phyloP scores from a whole-genome alignment of 2,113 vertebrate species.

The Gila orcuttii region DNA sequence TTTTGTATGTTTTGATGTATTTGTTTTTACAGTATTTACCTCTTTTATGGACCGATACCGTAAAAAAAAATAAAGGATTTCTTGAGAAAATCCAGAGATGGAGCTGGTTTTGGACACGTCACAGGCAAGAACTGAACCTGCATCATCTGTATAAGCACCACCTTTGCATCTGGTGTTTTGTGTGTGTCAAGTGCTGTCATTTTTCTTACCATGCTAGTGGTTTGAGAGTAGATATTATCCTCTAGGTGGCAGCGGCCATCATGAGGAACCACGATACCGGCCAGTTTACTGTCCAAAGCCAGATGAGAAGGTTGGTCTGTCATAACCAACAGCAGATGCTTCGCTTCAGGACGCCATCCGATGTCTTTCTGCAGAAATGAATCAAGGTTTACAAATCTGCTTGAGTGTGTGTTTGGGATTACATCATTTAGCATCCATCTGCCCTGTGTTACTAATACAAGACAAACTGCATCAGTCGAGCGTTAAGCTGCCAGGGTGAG shows the following conservation, averaged over 20 bases:
- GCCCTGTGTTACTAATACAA: background rate
- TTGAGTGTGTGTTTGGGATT: background rate
- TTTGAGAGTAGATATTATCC: constrained; percentile 87
- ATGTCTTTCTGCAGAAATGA: constrained; percentile 81
- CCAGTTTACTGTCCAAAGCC: constrained; percentile 93
- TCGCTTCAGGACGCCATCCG: constrained; percentile 94
- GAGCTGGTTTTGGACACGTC: background rate
- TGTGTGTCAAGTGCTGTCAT: background rate
- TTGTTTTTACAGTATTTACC: background rate
- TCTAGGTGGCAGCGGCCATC: constrained; percentile 94
- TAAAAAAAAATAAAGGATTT: background rate
- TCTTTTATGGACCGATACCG: background rate
- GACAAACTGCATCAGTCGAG: background rate
- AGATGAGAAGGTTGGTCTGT: constrained; percentile 98
- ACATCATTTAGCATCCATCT: background rate
- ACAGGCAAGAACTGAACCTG: background rate
- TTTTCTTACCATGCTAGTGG: constrained; percentile 88
- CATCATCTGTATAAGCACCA: background rate
- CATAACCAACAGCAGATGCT: constrained; percentile 92
- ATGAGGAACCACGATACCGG: constrained; percentile 91
- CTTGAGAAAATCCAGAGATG: background rate
- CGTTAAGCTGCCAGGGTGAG: background rate
- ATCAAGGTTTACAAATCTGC: background rate
- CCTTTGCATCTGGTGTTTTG: background rate
- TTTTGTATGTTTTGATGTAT: too few relatives aligned